Evolutionary conservation across 2,888 invertebrate genomes (phyloP).

Genomic region (Coecobrya sp.): DNA sequence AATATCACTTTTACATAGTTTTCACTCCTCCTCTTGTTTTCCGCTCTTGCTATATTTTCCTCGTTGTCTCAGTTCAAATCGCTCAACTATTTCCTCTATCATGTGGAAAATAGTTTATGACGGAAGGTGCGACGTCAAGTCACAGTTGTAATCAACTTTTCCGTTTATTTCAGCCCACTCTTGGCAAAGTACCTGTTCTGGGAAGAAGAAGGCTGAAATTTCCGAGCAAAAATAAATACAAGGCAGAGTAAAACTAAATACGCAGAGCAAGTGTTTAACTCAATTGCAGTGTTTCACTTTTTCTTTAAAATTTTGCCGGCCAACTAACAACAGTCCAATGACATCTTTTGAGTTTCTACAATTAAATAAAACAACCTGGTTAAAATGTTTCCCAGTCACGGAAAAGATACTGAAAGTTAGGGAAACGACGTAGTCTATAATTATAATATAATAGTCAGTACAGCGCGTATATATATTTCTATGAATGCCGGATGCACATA

Average conservation of each 20-base stretch:
- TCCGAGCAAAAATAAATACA: background rate
- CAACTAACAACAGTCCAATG: background rate
- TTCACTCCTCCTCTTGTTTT: constrained; percentile 34
- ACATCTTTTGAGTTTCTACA: constrained; percentile 14
- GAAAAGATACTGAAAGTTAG: background rate
- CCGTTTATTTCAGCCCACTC: constrained; percentile 16
- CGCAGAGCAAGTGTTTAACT: constrained; percentile 51
- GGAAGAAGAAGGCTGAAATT: background rate
- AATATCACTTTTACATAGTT: constrained; percentile 23
- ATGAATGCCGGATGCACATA: background rate
- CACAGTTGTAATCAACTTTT: constrained; percentile 73
- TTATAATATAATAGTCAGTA: background rate
- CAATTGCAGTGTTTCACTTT: constrained; percentile 39
- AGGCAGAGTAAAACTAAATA: background rate
- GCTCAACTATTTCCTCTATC: constrained; percentile 39
- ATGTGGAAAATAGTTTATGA: constrained; percentile 64
- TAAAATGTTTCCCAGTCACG: background rate
- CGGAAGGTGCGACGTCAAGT: constrained; percentile 59
- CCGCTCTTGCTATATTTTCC: background rate
- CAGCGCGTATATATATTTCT: background rate
- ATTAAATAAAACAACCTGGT: constrained; percentile 29
- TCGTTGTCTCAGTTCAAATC: constrained; percentile 35
- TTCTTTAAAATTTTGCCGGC: background rate
- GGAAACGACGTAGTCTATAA: background rate
- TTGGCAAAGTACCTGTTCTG: background rate